Evolutionary conservation across 1,140 invertebrate species (phyloP).

Genomic region (Panagrolaimus sp.): DNA sequence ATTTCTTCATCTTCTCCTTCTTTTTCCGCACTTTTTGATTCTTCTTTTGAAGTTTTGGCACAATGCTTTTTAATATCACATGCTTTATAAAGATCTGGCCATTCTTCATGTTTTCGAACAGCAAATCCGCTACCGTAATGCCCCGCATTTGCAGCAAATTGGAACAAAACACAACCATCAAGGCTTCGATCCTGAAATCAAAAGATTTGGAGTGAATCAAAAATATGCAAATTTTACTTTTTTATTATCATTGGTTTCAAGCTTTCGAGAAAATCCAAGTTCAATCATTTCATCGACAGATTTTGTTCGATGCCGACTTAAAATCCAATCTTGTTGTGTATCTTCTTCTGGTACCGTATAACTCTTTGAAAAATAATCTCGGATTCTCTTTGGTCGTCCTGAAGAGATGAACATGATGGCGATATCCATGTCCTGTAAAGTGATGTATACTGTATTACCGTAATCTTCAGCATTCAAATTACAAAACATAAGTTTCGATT

Average conservation of each 20-base stretch:
- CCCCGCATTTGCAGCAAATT: constrained; percentile 46
- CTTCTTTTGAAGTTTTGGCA: constrained; percentile 13
- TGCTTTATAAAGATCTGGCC: constrained; percentile 47
- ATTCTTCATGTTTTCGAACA: constrained; percentile 46
- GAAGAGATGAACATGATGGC: constrained; percentile 41
- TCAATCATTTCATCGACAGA: constrained; percentile 29
- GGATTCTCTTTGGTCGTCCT: constrained; percentile 35
- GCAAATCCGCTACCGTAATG: constrained; percentile 32
- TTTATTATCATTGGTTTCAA: constrained; percentile 40
- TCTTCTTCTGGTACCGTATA: constrained; percentile 38
- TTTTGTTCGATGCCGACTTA: constrained; percentile 32
- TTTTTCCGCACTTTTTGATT: not conserved
- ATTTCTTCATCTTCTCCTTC: constrained; percentile 3
- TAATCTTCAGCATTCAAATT: too few species aligned
- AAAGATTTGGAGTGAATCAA: not conserved
- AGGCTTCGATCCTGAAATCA: constrained; percentile 36
- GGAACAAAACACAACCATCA: constrained; percentile 50
- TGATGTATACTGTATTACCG: too few species aligned
- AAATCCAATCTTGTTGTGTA: constrained; percentile 36
- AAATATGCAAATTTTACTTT: constrained; percentile 27
- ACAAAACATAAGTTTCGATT: too few species aligned
- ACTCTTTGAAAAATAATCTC: constrained; percentile 42
- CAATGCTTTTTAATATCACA: constrained; percentile 43
- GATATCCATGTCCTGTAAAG: constrained; percentile 48
- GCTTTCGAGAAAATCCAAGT: constrained; percentile 38